phyloP scores from a whole-genome alignment of 2,888 invertebrate species.

The Tinea semifulvella region DNA sequence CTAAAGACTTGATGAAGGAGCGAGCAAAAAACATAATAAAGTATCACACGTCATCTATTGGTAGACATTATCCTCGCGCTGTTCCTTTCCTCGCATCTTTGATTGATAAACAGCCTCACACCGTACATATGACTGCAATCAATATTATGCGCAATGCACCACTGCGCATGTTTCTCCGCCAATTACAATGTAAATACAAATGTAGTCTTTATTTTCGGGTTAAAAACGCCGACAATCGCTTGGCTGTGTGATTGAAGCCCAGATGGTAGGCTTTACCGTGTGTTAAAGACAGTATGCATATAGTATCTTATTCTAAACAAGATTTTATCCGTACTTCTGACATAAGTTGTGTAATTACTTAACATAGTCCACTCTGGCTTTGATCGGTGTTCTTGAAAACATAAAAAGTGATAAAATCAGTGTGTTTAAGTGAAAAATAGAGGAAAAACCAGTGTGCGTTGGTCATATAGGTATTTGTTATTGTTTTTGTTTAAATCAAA shows the following conservation, averaged over 20 bases:
- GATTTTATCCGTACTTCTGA: constrained; percentile 20
- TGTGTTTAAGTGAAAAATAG: not conserved
- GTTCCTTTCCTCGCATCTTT: no score
- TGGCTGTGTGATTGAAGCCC: constrained; percentile 21
- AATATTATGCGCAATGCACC: constrained; percentile 60
- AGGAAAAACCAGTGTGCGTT: constrained; percentile 5
- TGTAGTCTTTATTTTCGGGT: constrained; percentile 21
- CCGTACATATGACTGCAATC: constrained; percentile 54
- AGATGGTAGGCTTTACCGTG: constrained; percentile 48
- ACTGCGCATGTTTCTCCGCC: constrained; percentile 55
- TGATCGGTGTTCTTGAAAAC: not conserved
- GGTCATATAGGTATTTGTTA: not conserved
- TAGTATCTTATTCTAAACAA: constrained; percentile 33
- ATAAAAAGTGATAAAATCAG: not conserved
- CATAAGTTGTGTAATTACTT: constrained; percentile 15
- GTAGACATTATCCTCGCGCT: no score
- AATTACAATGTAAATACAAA: constrained; percentile 20
- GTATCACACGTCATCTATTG: no score
- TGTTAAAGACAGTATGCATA: constrained; percentile 46
- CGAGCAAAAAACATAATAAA: no score
- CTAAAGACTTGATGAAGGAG: no score
- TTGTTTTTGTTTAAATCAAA: constrained; percentile 5
- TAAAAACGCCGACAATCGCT: not conserved
- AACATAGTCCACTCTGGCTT: constrained; percentile 1
- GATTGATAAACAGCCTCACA: no score